A percentile compares a stretch with the other conserved stretches of the same genome.
Conservation (phyloP, 2,888 invertebrate species). For the Drosophila prostipennis region DNA sequence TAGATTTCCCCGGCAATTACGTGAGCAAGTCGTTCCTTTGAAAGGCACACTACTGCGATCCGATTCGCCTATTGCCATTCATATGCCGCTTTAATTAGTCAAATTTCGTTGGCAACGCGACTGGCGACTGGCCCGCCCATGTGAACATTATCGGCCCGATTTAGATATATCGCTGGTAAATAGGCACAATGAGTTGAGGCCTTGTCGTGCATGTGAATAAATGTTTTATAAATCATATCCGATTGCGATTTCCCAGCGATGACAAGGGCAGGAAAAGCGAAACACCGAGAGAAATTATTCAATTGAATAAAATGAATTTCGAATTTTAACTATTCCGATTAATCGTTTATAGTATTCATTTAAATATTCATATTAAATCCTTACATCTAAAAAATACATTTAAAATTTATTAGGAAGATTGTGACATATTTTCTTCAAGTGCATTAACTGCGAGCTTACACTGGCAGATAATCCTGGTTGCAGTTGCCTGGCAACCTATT, state of each 20-base stretch:
- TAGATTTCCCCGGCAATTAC: conserved; percentile 45
- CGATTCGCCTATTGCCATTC: conserved; percentile 9
- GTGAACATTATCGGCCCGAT: conserved; percentile 41
- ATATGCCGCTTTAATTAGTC: conserved; percentile 42
- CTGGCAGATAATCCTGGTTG: conserved; percentile 27
- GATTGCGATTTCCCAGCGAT: conserved; percentile 34
- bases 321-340: too few relatives aligned
- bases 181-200: conserved; percentile 43
- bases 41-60: conserved; percentile 30
- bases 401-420: not conserved
- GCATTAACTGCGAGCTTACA: not conserved
- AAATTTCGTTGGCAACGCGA: conserved; percentile 43
- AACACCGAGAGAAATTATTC: not conserved
- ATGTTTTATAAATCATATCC: conserved; percentile 45
- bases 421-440: not conserved
- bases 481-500: conserved; percentile 31
- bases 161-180: conserved; percentile 36
- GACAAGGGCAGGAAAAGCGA: not conserved
- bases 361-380: too few relatives aligned
- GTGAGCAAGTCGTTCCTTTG: conserved; percentile 44
- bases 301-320: too few relatives aligned
- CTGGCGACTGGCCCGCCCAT: conserved; percentile 30
- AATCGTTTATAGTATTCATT: too few relatives aligned
- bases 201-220: conserved; percentile 26
- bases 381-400: too few relatives aligned